These are phyloP conservation scores for Grapholita molesta DNA, from an alignment of 1,140 invertebrate genomes.

Conservation along the genomic window DNA sequence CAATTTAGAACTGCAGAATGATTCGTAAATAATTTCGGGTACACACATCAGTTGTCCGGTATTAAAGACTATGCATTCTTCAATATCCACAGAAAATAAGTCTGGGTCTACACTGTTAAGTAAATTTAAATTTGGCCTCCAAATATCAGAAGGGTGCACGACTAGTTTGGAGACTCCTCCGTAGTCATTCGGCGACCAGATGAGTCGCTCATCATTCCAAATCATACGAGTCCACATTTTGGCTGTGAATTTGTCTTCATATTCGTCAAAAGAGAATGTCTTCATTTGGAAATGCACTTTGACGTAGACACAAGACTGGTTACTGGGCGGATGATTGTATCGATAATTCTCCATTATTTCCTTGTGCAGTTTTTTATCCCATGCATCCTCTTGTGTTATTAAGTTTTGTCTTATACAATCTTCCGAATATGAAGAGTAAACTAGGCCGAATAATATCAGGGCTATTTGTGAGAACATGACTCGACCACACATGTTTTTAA, in stretches of 20 bases:
- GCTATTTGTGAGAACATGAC: background rate
- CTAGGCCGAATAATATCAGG: background rate
- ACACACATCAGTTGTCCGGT: constrained; percentile 14
- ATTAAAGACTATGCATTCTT: background rate
- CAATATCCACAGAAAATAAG: background rate
- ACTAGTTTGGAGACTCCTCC: constrained; percentile 14
- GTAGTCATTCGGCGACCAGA: constrained; percentile 22
- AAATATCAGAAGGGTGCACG: background rate
- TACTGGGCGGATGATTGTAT: background rate
- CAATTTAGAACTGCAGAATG: constrained; percentile 18
- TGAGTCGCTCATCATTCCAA: constrained; percentile 20
- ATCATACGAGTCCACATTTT: constrained; percentile 17
- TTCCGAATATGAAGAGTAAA: background rate
- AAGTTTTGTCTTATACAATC: background rate
- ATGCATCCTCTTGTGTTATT: background rate
- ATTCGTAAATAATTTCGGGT: background rate
- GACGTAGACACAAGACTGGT: background rate
- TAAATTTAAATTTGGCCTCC: constrained; percentile 17
- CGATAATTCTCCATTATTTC: background rate
- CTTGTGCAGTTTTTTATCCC: background rate
- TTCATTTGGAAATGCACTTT: constrained; percentile 18
- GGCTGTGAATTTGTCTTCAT: background rate
- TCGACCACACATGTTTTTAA: background rate
- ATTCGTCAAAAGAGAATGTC: constrained; percentile 19
- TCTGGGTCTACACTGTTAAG: constrained; percentile 13